Conservation (phyloP, 2,113 vertebrate species). For the Datnioides undecimradiatus region DNA sequence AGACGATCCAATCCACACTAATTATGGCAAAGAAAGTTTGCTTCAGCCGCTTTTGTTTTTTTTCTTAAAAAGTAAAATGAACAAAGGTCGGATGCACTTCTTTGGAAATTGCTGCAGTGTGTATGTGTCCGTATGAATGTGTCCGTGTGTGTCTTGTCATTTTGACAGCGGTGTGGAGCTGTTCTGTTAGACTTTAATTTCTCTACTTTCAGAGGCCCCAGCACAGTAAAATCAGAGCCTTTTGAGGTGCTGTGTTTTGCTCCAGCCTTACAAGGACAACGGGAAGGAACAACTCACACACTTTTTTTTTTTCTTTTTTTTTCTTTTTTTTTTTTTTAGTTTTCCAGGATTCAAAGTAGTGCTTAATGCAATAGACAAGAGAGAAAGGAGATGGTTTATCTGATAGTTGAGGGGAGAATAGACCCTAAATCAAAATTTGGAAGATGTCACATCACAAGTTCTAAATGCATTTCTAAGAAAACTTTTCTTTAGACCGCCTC, state of each 20-base stretch:
- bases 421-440: neutral
- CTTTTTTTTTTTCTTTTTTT: slow-evolving; percentile 12
- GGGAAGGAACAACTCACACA: slow-evolving; percentile 34
- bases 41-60: slow-evolving; percentile 43
- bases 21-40: slow-evolving; percentile 38
- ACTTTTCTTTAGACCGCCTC: neutral
- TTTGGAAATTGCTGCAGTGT: slow-evolving; percentile 68
- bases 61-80: slow-evolving; percentile 53
- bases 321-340: slow-evolving; percentile 21
- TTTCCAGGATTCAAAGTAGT: slow-evolving; percentile 11
- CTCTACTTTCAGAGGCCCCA: slow-evolving; percentile 25
- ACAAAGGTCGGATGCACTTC: slow-evolving; percentile 76
- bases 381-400: neutral
- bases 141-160: slow-evolving; percentile 23
- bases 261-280: slow-evolving; percentile 38
- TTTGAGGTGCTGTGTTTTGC: slow-evolving; percentile 37
- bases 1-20: slow-evolving; percentile 44
- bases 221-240: slow-evolving; percentile 38
- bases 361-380: neutral
- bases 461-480: slow-evolving; percentile 18
- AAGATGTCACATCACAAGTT: neutral
- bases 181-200: slow-evolving; percentile 40
- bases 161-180: slow-evolving; percentile 52
- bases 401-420: slow-evolving; percentile 15
- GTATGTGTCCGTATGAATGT: slow-evolving; percentile 40